phyloP scores from a whole-genome alignment of 2,888 invertebrate genomes.

The Caenorhabditis sulstoni region DNA sequence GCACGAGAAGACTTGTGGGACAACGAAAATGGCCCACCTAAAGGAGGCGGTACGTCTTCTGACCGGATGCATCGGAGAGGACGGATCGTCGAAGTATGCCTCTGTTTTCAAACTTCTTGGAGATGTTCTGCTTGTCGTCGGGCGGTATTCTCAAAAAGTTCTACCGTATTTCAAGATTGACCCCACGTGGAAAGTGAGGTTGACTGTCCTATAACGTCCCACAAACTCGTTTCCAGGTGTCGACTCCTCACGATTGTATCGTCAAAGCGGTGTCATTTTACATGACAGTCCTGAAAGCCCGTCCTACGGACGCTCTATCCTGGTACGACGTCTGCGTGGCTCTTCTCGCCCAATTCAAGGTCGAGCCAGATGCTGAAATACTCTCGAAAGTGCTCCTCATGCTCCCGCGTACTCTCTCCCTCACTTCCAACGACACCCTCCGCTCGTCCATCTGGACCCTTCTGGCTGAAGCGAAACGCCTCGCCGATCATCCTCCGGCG shows the following conservation, averaged over 20 bases:
- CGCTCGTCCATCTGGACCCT: conserved; percentile 61
- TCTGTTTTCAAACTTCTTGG: conserved; percentile 41
- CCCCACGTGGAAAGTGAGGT: conserved; percentile 54
- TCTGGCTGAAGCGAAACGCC: conserved; percentile 52
- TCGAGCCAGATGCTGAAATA: conserved; percentile 29
- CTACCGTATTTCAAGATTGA: conserved; percentile 34
- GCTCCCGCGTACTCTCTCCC: conserved; percentile 49
- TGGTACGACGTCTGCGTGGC: conserved; percentile 61
- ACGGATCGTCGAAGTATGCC: conserved; percentile 11
- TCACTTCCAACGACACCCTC: conserved; percentile 31
- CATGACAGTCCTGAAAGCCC: conserved; percentile 41
- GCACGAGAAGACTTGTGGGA: conserved; percentile 17
- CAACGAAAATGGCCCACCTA: too few species aligned
- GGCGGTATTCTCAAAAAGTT: conserved; percentile 18
- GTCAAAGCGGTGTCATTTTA: conserved; percentile 50
- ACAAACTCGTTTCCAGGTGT: too few species aligned
- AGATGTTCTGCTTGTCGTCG: conserved; percentile 9
- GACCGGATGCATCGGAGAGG: not conserved
- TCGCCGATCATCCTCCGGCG: conserved; percentile 2
- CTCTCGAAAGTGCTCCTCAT: conserved; percentile 29
- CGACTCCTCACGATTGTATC: conserved; percentile 8
- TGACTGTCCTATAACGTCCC: too few species aligned
- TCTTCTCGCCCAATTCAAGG: conserved; percentile 42
- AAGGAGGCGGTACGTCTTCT: conserved; percentile 21
- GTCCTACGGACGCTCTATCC: conserved; percentile 31